A percentile compares a stretch with the other conserved stretches of the same genome.
Conservation (phyloP, 2,113 vertebrate species). For the Amphiprion ocellaris region DNA sequence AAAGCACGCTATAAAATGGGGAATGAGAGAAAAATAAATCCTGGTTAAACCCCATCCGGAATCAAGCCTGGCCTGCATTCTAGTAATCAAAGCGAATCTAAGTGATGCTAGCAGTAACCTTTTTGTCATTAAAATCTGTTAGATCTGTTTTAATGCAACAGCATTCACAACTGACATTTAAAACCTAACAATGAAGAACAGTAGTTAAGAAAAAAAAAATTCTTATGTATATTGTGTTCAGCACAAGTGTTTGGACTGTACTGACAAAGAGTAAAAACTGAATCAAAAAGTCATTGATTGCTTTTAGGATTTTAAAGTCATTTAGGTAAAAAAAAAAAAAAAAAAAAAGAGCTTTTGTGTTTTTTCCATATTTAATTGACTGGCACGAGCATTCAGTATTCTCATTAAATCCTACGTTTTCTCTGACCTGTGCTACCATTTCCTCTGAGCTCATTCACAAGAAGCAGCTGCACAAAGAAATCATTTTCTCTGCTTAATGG, state of each 20-base stretch:
- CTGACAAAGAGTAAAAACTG: background rate
- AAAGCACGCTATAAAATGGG: constrained; percentile 36
- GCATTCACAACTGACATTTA: background rate
- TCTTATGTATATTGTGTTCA: background rate
- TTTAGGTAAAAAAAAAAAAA: background rate
- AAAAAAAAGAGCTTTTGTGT: background rate
- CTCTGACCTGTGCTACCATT: background rate
- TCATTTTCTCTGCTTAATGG: background rate
- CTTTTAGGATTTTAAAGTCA: background rate
- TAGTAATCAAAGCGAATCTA: constrained; percentile 17
- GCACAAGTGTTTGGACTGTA: too few species aligned
- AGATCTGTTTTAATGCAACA: constrained; percentile 1
- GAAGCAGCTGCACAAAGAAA: background rate
- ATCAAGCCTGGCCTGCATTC: background rate
- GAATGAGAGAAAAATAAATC: constrained; percentile 39
- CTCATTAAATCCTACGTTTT: background rate
- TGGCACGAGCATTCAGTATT: background rate
- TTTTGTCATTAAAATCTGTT: constrained; percentile 16
- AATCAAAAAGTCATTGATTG: too few species aligned
- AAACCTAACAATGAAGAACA: background rate
- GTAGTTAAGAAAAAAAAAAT: background rate
- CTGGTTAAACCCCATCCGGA: constrained; percentile 10
- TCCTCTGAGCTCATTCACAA: constrained; percentile 6
- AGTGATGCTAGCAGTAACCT: background rate
- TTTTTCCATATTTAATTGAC: background rate